phyloP scores from a whole-genome alignment of 2,113 vertebrate species.

The Centropus bengalensis region DNA sequence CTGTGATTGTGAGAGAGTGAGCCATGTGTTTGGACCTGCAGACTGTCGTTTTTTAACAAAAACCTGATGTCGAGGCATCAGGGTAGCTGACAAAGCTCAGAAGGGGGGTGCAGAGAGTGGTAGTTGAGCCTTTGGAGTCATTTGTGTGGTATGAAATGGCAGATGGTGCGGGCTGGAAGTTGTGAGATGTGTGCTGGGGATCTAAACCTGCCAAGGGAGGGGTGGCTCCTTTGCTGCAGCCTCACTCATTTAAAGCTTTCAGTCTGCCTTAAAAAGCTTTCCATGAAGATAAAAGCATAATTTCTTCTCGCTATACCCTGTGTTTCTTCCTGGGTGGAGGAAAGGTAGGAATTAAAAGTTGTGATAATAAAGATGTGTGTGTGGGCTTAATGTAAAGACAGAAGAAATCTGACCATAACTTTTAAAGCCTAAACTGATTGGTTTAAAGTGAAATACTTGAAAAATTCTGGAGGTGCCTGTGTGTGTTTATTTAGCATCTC shows the following conservation, averaged over 20 bases:
- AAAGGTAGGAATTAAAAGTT: background rate
- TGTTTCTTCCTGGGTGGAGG: background rate
- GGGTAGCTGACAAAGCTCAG: background rate
- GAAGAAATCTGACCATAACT: background rate
- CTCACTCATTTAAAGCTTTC: background rate
- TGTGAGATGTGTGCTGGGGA: background rate
- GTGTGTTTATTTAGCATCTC: conserved; percentile 3
- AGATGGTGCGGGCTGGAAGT: background rate
- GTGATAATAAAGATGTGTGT: background rate
- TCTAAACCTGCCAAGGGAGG: background rate
- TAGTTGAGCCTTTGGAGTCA: background rate
- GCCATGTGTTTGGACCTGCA: background rate
- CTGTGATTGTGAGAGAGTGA: background rate
- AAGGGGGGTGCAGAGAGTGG: background rate
- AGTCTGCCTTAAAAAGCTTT: background rate
- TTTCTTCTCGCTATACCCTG: background rate
- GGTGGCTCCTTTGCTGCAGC: background rate
- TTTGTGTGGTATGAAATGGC: background rate
- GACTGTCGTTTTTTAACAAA: background rate
- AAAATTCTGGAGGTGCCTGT: background rate
- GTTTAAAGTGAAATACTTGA: background rate
- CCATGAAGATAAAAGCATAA: background rate
- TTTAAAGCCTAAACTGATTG: background rate
- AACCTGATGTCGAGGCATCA: background rate
- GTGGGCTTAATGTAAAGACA: background rate